Conservation (phyloP, 2,888 invertebrate species). For the Plebejus melissa region DNA sequence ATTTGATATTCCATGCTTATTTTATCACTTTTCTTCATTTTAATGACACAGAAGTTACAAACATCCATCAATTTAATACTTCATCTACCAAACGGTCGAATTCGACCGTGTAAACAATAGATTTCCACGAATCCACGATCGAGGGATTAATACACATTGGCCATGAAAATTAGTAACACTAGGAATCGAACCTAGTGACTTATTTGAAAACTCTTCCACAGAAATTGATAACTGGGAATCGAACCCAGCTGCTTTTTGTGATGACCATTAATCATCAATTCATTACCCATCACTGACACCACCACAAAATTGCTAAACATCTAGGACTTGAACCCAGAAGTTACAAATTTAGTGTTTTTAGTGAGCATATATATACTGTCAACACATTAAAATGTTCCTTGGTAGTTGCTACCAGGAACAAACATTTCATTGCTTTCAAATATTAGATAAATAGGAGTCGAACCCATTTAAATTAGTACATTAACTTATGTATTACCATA, state of each 20-base stretch:
- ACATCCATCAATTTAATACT: neutral
- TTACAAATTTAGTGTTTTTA: neutral
- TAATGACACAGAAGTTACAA: neutral
- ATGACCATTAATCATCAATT: no score
- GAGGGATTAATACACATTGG: neutral
- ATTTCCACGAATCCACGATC: no score
- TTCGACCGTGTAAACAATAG: no score
- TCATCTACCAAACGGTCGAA: no score
- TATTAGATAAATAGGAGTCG: constrained; percentile 29
- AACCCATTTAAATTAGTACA: constrained; percentile 29
- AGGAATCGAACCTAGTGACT: neutral
- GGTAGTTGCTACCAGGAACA: no score
- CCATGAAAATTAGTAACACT: neutral
- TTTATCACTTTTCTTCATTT: neutral
- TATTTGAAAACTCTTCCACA: neutral
- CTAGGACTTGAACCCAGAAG: neutral
- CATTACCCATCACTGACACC: neutral
- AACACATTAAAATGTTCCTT: no score
- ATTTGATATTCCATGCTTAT: neutral
- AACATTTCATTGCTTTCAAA: no score
- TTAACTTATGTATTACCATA: neutral
- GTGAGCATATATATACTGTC: no score
- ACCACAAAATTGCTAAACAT: neutral
- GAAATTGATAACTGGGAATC: constrained; percentile 27
- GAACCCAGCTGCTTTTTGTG: constrained; percentile 30